Conservation (phyloP, 2,797 vertebrate species). For the Heterohyrax brucei region DNA sequence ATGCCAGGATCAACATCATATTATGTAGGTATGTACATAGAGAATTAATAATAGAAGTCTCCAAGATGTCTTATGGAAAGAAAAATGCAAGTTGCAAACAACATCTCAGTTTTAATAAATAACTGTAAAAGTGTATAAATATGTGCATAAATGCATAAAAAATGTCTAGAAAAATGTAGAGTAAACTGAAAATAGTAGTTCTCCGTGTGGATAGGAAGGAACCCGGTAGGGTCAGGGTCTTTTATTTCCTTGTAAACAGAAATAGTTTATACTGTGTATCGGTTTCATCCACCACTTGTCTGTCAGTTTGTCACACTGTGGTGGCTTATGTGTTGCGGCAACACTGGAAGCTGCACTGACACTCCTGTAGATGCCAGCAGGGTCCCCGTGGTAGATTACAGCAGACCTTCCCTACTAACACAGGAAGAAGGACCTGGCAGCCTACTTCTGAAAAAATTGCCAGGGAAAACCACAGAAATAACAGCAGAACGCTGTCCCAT, state of each 20-base stretch:
- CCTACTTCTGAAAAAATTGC: too few relatives aligned
- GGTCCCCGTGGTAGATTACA: too few relatives aligned
- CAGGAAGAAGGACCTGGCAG: too few relatives aligned
- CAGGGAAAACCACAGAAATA: too few relatives aligned
- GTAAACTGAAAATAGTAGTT: neutral
- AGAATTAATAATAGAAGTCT: constrained; percentile 22
- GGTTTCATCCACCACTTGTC: neutral
- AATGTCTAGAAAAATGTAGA: neutral
- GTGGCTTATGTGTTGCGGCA: too few relatives aligned
- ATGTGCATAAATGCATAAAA: neutral
- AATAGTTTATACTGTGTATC: neutral
- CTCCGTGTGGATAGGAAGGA: neutral
- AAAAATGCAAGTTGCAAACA: constrained; percentile 31
- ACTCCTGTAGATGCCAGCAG: too few relatives aligned
- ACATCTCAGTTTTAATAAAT: neutral
- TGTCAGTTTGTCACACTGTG: too few relatives aligned
- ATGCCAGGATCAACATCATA: neutral
- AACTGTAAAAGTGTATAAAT: neutral
- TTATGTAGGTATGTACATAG: neutral
- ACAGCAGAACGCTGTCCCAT: too few relatives aligned
- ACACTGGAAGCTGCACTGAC: too few relatives aligned
- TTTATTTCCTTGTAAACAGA: neutral
- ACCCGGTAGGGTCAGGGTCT: neutral
- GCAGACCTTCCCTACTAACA: too few relatives aligned
- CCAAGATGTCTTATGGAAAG: neutral